Percentiles rank a stretch among this genome's conserved stretches.
phyloP scores from a whole-genome alignment of 2,797 vertebrate genomes.

The Molossus alvarezi region DNA sequence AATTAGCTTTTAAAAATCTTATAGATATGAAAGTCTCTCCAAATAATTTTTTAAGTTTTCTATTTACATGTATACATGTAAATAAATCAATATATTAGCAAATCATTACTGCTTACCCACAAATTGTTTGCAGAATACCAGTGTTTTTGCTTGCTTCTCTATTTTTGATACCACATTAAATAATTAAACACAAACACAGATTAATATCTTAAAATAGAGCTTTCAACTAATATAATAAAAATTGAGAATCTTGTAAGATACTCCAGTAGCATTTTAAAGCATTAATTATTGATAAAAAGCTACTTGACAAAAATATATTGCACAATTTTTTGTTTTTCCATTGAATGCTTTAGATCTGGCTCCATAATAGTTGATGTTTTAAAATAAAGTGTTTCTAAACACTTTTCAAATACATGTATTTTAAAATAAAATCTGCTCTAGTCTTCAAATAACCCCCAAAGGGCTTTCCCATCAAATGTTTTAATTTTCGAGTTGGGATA shows the following conservation, averaged over 20 bases:
- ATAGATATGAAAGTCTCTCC: not conserved
- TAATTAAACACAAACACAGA: not conserved
- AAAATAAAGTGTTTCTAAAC: constrained; percentile 29
- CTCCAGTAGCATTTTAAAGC: constrained; percentile 8
- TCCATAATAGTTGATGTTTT: not conserved
- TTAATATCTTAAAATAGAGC: constrained; percentile 6
- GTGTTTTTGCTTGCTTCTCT: not conserved
- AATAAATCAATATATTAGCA: too few relatives aligned
- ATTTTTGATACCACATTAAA: not conserved
- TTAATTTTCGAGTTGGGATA: not conserved
- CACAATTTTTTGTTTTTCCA: not conserved
- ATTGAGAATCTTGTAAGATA: not conserved
- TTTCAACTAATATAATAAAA: not conserved
- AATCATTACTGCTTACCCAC: not conserved
- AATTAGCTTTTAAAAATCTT: not conserved
- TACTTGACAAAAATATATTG: not conserved
- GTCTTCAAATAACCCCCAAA: not conserved
- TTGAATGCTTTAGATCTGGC: not conserved
- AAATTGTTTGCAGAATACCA: not conserved
- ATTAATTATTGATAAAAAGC: constrained; percentile 20
- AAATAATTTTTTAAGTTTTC: not conserved
- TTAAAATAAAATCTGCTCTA: not conserved
- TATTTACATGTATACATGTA: too few relatives aligned
- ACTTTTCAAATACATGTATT: not conserved
- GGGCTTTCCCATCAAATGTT: not conserved